Conservation (phyloP, 2,113 vertebrate species). For the Nerophis ophidion region DNA sequence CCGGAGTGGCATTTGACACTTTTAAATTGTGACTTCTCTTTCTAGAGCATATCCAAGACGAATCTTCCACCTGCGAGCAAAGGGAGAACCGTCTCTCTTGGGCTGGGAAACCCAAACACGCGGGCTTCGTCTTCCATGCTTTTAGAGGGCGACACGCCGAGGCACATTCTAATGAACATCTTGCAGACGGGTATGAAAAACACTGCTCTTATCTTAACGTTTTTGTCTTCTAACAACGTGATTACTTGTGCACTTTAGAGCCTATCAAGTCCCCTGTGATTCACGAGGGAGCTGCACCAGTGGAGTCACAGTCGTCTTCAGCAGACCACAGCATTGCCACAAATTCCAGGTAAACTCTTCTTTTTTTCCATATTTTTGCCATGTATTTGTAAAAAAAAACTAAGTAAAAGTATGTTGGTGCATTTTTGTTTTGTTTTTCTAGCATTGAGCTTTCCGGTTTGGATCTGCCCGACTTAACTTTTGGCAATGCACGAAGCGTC, state of each 20-base stretch:
- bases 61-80: slow-evolving; percentile 22
- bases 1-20: not conserved
- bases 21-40: not conserved
- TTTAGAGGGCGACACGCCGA: slow-evolving; percentile 56
- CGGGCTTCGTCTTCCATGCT: slow-evolving; percentile 18
- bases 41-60: slow-evolving; percentile 55
- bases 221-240: not conserved
- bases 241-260: slow-evolving; percentile 45
- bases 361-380: not conserved
- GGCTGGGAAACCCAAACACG: not conserved
- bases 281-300: slow-evolving; percentile 27
- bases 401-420: not conserved
- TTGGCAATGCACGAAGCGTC: slow-evolving; percentile 19
- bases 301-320: slow-evolving; percentile 18
- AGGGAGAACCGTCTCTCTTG: slow-evolving; percentile 9
- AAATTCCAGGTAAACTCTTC: slow-evolving; percentile 46
- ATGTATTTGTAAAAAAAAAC: not conserved
- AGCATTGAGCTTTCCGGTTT: slow-evolving; percentile 59
- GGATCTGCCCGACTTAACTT: slow-evolving; percentile 63
- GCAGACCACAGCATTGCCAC: slow-evolving; percentile 19
- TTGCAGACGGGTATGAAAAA: slow-evolving; percentile 54
- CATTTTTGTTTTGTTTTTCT: slow-evolving; percentile 20
- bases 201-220: not conserved
- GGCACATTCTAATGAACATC: slow-evolving; percentile 66
- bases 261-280: slow-evolving; percentile 55